Evolutionary conservation across 2,113 vertebrate genomes (phyloP).

Genomic region (Vireo altiloquus): DNA sequence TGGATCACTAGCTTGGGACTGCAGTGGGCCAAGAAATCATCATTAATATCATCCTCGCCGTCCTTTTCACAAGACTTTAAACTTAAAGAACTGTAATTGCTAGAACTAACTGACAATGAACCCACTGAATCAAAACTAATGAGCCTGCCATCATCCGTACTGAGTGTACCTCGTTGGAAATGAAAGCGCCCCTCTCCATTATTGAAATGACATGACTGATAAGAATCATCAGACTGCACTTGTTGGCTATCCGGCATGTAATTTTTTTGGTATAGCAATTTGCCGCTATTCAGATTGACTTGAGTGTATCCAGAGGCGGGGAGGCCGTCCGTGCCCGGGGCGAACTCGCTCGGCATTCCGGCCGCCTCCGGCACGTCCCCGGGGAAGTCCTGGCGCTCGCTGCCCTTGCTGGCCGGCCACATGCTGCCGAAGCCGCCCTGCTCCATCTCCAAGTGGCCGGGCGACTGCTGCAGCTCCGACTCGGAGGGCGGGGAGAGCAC

Average conservation of each 20-base stretch:
- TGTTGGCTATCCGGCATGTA: conserved; percentile 86
- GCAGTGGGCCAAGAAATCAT: conserved; percentile 96
- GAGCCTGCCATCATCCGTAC: conserved; percentile 90
- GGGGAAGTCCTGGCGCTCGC: conserved; percentile 76
- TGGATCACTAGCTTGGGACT: conserved; percentile 98
- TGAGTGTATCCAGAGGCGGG: conserved; percentile 84
- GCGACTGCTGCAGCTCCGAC: conserved; percentile 92
- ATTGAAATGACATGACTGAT: conserved; percentile 90
- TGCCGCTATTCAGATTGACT: conserved; percentile 83
- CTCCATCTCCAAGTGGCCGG: conserved; percentile 84
- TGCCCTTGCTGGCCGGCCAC: conserved; percentile 82
- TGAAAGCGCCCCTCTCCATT: conserved; percentile 89
- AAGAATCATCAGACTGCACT: conserved; percentile 86
- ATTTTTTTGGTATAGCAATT: conserved; percentile 91
- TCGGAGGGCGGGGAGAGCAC: conserved; percentile 92
- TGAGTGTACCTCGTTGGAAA: conserved; percentile 90
- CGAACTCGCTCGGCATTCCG: conserved; percentile 80
- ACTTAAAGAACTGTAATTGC: conserved; percentile 95
- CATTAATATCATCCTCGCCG: conserved; percentile 90
- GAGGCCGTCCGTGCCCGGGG: conserved; percentile 73
- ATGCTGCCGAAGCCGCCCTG: conserved; percentile 77
- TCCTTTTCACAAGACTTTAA: conserved; percentile 95
- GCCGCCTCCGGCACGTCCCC: conserved; percentile 79
- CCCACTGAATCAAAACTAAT: conserved; percentile 97
- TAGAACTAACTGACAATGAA: conserved; percentile 92